Conservation (phyloP, 2,797 vertebrate species). For the Hemitrygon akajei region DNA sequence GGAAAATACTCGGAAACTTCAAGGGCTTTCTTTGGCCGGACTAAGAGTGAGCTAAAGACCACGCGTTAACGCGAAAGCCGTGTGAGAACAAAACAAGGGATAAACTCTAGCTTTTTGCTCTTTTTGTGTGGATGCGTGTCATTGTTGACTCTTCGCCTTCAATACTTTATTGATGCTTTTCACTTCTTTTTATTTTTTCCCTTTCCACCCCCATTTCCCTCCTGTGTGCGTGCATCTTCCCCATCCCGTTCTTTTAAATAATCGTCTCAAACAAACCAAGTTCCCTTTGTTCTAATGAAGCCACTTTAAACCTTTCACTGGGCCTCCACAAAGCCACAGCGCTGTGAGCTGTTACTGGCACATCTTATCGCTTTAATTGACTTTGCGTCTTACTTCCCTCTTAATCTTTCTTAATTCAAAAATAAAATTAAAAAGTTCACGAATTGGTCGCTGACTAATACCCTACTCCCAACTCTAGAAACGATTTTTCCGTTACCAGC, state of each 20-base stretch:
- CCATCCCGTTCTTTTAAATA: neutral
- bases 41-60: neutral
- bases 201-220: neutral
- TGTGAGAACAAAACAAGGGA: neutral
- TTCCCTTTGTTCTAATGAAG: neutral
- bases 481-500: neutral
- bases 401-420: neutral
- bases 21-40: neutral
- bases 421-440: neutral
- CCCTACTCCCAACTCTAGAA: neutral
- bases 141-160: neutral
- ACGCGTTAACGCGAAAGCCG: neutral
- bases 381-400: neutral
- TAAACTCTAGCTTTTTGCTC: neutral
- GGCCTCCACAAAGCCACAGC: neutral
- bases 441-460: neutral
- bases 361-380: neutral
- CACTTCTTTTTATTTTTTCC: neutral
- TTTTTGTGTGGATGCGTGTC: neutral
- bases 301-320: conserved; percentile 19
- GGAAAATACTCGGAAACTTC: neutral
- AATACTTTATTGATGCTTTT: neutral
- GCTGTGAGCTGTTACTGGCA: neutral
- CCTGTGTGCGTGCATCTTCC: too few relatives aligned
- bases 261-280: neutral